Percentiles rank a stretch among this genome's conserved stretches.
These are phyloP conservation scores for Drosophila affinis DNA, from an alignment of 2,888 invertebrate genomes.

Conservation along the genomic window DNA sequence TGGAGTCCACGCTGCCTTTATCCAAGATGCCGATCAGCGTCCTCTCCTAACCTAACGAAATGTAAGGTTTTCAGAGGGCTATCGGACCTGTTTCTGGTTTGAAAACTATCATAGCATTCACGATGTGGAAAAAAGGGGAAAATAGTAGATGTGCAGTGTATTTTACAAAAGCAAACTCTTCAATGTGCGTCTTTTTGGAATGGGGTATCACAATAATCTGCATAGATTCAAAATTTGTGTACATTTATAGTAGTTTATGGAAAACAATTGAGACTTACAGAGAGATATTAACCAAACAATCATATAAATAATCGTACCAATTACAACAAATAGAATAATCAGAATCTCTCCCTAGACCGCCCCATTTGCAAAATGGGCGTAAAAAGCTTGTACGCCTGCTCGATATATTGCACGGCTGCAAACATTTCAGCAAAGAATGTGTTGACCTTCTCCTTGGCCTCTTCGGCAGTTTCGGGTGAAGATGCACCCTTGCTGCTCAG, in stretches of 20 bases:
- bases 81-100: too few relatives aligned
- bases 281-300: constrained; percentile 24
- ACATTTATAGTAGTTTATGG: constrained; percentile 28
- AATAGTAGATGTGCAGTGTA: too few relatives aligned
- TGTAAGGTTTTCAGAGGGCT: too few relatives aligned
- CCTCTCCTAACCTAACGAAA: too few relatives aligned
- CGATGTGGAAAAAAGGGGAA: not conserved
- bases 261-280: constrained; percentile 25
- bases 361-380: constrained; percentile 93
- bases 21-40: too few relatives aligned
- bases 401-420: constrained; percentile 70
- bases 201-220: constrained; percentile 55
- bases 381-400: constrained; percentile 92
- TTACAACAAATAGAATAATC: constrained; percentile 23
- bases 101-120: not conserved
- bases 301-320: constrained; percentile 20
- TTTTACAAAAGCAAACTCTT: not conserved
- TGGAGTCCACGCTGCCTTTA: too few relatives aligned
- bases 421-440: constrained; percentile 92
- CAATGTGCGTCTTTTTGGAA: constrained; percentile 17
- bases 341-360: constrained; percentile 84
- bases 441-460: constrained; percentile 88
- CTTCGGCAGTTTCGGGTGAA: constrained; percentile 68
- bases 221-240: constrained; percentile 39
- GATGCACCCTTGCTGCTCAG: constrained; percentile 85